These are phyloP conservation scores for Chrysolina americana DNA, from an alignment of 2,888 invertebrate genomes.

Conservation along the genomic window DNA sequence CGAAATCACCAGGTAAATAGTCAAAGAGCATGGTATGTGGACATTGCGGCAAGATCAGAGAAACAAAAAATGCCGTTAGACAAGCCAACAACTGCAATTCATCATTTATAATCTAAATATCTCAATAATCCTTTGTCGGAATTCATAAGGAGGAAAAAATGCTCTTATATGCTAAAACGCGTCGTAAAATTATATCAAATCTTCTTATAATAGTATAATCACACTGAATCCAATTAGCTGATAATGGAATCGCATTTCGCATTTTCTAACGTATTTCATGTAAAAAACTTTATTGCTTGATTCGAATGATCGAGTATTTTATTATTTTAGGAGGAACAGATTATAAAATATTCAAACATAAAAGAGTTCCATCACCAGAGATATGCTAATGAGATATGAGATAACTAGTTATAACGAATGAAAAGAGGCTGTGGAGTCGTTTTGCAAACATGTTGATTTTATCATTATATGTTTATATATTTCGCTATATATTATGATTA, in stretches of 20 bases:
- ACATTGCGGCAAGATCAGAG: slow-evolving; percentile 20
- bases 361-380: background rate
- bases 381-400: slow-evolving; percentile 7
- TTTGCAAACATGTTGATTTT: slow-evolving; percentile 1
- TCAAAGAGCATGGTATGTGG: slow-evolving; percentile 6
- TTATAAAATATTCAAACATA: background rate
- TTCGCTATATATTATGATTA: background rate
- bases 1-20: slow-evolving; percentile 8
- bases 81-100: slow-evolving; percentile 39
- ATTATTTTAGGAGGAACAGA: background rate
- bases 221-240: slow-evolving; percentile 10
- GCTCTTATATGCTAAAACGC: background rate
- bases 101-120: slow-evolving; percentile 47
- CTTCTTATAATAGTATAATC: background rate
- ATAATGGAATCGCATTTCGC: slow-evolving; percentile 7
- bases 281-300: background rate
- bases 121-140: slow-evolving; percentile 47
- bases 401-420: slow-evolving; percentile 2
- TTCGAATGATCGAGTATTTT: background rate
- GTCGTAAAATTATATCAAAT: slow-evolving; percentile 18
- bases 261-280: background rate
- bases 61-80: slow-evolving; percentile 46
- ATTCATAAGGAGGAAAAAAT: slow-evolving; percentile 20
- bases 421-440: background rate
- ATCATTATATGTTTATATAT: background rate